Evolutionary conservation across 2,113 vertebrate genomes (phyloP), one percentile per base, ranked within the genome.

Genomic region (Tinamus guttatus): DNA sequence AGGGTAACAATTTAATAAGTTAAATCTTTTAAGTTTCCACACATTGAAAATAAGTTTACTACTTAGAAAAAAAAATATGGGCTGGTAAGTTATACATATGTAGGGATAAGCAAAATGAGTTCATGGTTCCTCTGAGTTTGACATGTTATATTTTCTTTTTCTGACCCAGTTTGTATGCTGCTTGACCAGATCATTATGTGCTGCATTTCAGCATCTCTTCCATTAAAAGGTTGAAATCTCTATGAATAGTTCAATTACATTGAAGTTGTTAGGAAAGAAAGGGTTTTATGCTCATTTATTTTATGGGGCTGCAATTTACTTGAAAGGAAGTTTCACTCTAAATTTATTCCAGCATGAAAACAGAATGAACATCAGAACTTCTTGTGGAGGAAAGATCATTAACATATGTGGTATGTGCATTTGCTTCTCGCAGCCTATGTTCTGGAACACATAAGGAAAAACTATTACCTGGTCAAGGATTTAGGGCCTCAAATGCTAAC

Each of bases 301-400:
- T 90, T 64, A 58, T 2, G 6, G 81, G 14, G 18, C 47, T 87
- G 15, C 18, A 73, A 73, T 65, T 87, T 75, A 69, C 79, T 65
- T 83, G 71, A 71, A 36, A 90, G 67, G 92, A 80, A 56, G 45
- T 13, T 24, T 92, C 67, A 81, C 40, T 85, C 85, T 81, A 75
- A 68, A 83, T 94, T 77, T 88, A 41, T 92, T 83, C 90, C 85
- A 51, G 54, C n/a, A 24, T 62, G 59, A 51, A 88, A 93, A 78
- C 15, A 70, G 63, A 32, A 64, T 73, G 8, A n/a, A 49, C 76
- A 41, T 0, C 0, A 47, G 54, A 36, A 81, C 11, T 25, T 70
- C 30, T 54, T 69, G 3, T 2, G 15, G 62, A 62, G 7, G n/a
- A 41, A 77, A 87, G 3, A 27, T 83, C 15, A 24, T 30, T 82